Percentiles rank a stretch among this genome's conserved stretches.
phyloP scores from a whole-genome alignment of 2,888 invertebrate genomes.

The Aphidoletes aphidimyza region DNA sequence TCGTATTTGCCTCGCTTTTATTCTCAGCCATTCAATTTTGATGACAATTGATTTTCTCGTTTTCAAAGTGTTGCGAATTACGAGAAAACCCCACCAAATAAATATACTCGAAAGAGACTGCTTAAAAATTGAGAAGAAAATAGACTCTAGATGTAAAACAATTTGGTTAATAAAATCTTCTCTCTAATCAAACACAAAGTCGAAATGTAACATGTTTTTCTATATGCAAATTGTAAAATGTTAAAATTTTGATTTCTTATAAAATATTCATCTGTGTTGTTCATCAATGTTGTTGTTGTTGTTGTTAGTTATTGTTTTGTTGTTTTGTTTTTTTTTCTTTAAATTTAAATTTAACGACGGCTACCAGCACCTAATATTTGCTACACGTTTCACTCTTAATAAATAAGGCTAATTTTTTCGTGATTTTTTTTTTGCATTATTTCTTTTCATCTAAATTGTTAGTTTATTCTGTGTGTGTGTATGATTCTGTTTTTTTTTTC shows the following conservation, averaged over 20 bases:
- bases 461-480: not conserved
- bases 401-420: constrained; percentile 45
- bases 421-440: not conserved
- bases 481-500: not conserved
- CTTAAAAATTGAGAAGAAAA: too few species aligned
- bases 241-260: constrained; percentile 35
- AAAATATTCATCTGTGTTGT: constrained; percentile 41
- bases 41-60: too few species aligned
- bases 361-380: constrained; percentile 36
- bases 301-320: not conserved
- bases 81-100: too few species aligned
- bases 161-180: too few species aligned
- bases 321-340: too few species aligned
- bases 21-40: too few species aligned
- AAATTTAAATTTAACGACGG: too few species aligned
- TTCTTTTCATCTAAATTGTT: not conserved
- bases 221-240: not conserved
- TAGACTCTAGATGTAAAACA: too few species aligned
- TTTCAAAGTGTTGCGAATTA: too few species aligned
- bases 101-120: too few species aligned
- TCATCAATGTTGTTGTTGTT: not conserved
- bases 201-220: constrained; percentile 37
- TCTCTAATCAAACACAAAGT: not conserved
- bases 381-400: constrained; percentile 19
- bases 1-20: too few species aligned